phyloP scores from a whole-genome alignment of 2,797 vertebrate species.

The Labroides dimidiatus region DNA sequence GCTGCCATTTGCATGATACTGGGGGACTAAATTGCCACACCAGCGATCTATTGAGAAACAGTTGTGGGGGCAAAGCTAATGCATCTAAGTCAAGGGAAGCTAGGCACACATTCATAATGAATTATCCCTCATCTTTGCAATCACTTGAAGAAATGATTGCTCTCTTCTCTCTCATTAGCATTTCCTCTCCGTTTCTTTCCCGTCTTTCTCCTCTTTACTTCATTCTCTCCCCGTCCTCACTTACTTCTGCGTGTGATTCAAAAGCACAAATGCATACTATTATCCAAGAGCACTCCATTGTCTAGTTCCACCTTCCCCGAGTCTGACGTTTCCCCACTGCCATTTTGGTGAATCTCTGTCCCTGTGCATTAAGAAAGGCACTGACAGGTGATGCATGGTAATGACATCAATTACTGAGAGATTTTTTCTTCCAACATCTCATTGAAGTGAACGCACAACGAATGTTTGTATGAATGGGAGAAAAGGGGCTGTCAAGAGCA shows the following conservation, averaged over 20 bases:
- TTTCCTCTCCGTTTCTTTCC: slow-evolving; percentile 43
- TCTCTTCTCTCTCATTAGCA: slow-evolving; percentile 70
- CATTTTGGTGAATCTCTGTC: slow-evolving; percentile 62
- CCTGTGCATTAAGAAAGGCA: slow-evolving; percentile 53
- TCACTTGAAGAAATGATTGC: slow-evolving; percentile 78
- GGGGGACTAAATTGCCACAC: slow-evolving; percentile 73
- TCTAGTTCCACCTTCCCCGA: slow-evolving; percentile 50
- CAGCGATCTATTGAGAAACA: slow-evolving; percentile 73
- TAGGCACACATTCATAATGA: slow-evolving; percentile 75
- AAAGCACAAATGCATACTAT: slow-evolving; percentile 66
- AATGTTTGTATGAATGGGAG: slow-evolving; percentile 53
- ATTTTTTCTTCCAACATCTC: slow-evolving; percentile 42
- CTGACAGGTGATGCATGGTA: slow-evolving; percentile 68
- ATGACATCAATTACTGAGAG: slow-evolving; percentile 66
- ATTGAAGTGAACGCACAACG: slow-evolving; percentile 42
- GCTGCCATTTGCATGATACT: slow-evolving; percentile 75
- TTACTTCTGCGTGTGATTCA: slow-evolving; percentile 53
- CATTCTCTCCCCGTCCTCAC: slow-evolving; percentile 45
- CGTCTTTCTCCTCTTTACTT: slow-evolving; percentile 33
- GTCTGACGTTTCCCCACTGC: slow-evolving; percentile 32
- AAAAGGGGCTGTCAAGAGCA: slow-evolving; percentile 37
- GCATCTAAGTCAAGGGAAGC: slow-evolving; percentile 78
- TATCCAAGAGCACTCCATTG: slow-evolving; percentile 62
- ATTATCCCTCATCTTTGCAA: slow-evolving; percentile 76
- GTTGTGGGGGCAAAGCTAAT: slow-evolving; percentile 74